Conservation (phyloP, 2,113 vertebrate genomes). For the Cyphomyrus plagiostoma region DNA sequence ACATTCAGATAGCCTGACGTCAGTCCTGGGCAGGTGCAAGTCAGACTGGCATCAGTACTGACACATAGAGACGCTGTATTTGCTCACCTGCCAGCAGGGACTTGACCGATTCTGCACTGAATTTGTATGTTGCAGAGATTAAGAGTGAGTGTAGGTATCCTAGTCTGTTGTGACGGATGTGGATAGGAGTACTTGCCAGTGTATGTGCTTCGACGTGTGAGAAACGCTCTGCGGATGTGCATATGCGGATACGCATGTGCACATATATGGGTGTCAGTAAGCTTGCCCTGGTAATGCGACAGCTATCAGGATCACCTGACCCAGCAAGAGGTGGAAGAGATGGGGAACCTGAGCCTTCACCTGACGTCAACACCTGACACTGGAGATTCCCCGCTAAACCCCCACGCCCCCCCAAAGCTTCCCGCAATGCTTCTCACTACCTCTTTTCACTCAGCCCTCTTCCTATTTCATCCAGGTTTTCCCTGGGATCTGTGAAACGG, state of each 20-base stretch:
- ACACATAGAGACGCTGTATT: slow-evolving; percentile 44
- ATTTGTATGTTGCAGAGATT: slow-evolving; percentile 15
- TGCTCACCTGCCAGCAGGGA: slow-evolving; percentile 41
- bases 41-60: slow-evolving; percentile 37
- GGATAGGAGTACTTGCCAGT: background rate
- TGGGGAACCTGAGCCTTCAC: slow-evolving; percentile 43
- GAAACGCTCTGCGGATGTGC: background rate
- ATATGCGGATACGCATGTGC: background rate
- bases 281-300: background rate
- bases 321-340: slow-evolving; percentile 23
- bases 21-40: slow-evolving; percentile 34
- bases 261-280: background rate
- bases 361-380: slow-evolving; percentile 47
- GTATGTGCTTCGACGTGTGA: background rate
- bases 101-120: slow-evolving; percentile 9
- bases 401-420: background rate
- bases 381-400: slow-evolving; percentile 35
- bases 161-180: slow-evolving; percentile 19
- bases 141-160: background rate
- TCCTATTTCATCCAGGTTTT: background rate
- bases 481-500: background rate
- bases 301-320: slow-evolving; percentile 12
- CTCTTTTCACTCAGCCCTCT: background rate
- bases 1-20: slow-evolving; percentile 58
- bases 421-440: background rate